Evolutionary conservation across 1,140 invertebrate species (phyloP), one percentile per base, ranked within the genome.

Genomic region (Pentalonia nigronervosa): DNA sequence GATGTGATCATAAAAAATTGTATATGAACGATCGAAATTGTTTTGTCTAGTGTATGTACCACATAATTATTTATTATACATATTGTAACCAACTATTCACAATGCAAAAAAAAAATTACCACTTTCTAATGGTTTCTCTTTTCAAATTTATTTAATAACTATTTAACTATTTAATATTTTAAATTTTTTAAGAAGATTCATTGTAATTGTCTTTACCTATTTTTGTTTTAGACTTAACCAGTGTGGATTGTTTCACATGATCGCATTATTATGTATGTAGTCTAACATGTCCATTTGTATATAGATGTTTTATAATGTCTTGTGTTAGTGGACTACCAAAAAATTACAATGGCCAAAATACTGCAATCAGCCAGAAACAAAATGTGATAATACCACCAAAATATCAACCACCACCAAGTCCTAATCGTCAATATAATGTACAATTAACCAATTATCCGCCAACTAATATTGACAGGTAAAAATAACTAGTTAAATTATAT

Each of bases 281-380:
- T 92, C 14, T 93, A 93, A 86, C 34, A 93, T 93, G 76, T 14
- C 41, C 48, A 93, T 86, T 93, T 7, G 76, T 86, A 36, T 23
- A 93, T 93, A 93, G 91, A 93, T 93, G 91, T 93, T 83, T 84
- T 93, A 93, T 84, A 83, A 93, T 93, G 91, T 93, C 91, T 93
- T 93, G 91, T 93, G 91, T 93, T 53, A 93, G 91, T 93, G 91
- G 91, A 84, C 34, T 86, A 36, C 91, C 48, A 53, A 93, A 93
- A 86, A 93, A 86, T 93, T 86, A n/a, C 7, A 93, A 93, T 83
- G 81, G 91, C 91, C 91, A 93, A 93, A 93, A 53, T 36, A 50
- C 47, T 86, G 21, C 90, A 90, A 81, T 50, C 48, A 93, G 76
- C 76, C 91, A 93, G n/a, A 93, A 93, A 93, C 48, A 11, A 53